Base-by-base conservation (phyloP, 1,140 invertebrate species). In the Zeugodacus cucurbitae region DNA sequence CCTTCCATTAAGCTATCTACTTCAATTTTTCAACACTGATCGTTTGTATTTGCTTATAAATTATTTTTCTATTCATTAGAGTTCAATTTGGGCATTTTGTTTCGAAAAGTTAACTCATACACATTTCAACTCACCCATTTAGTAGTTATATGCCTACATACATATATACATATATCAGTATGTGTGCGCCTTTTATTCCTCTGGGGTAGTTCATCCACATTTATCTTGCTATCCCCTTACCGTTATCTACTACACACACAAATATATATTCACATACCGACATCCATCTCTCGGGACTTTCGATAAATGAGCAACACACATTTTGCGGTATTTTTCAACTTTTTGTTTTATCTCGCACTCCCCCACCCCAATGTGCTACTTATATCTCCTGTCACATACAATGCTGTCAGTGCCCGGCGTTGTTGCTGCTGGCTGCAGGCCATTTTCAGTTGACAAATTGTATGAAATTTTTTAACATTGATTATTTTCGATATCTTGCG, bases 391-490 rank as follows among this genome's bases (percentile, higher is more conserved):
- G 74, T 48, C 41, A 48, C 22, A 29, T 29, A 5, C n/a, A 82
- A 82, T 82, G n/a, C 8, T 41, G 41, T 48, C 74, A 48, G 26
- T 48, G 74, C 41, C 26, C 4, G 74, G 17, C 48, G 74, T 41
- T 82, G 58, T 26, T 48, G 44, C 74, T 48, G 20, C n/a, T 48
- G 11, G 74, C 74, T 82, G 41, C n/a, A 48, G 74, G 74, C 41
- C 86, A 7, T 59, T 87, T 37, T 59, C 22, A 20, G n/a, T 87
- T 87, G 86, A 87, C 86, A 87, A 87, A 87, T 87, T 58, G 86
- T 59, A 87, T 87, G 86, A 62, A 57, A 87, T 87, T 87, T 87
- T 82, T 59, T 32, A 87, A 22, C 48, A 64, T 87, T 87, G 48
- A 59, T 59, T 87, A 62, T 17, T 59, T 58, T 62, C 34, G 32